Base-by-base conservation (phyloP, 2,888 invertebrate genomes). In the Trichacis sp. region DNA sequence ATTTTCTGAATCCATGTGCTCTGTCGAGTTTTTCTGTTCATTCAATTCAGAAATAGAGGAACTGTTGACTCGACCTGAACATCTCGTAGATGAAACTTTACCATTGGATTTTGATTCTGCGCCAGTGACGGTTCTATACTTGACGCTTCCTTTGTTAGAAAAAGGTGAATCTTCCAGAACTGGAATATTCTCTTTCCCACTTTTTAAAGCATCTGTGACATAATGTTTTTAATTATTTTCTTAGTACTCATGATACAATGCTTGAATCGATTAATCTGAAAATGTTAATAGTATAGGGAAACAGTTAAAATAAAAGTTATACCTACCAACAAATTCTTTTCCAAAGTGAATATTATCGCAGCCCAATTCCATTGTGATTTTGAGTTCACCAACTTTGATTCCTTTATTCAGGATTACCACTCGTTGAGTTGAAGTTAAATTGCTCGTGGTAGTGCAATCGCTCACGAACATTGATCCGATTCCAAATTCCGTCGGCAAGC, bases 331-430 rank as follows among this genome's bases (percentile, higher is more conserved):
- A 73, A 86, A 86, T 69, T 87, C 85, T 73, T 84, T 85, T 36
- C 87, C 87, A 77, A 87, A 88, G 73, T 87, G 85, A 47, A 85
- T 74, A 70, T 80, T 79, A 67, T 86, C 86, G 70, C 85, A 85
- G 4, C 87, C 87, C 52, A 88, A 79, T 72, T 87, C 86, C 24
- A 85, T 70, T 2, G 83, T 81, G 4, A 87, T 79, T 76, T 84
- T 86, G 18, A 88, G 72, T 47, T 80, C 83, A 1, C 87, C 87
- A 45, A 86, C 81, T 66, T 86, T 85, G 3, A 83, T 81, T 36
- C 83, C 83, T 70, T 85, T 85, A 66, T 84, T 83, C 14, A 80
- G 69, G 40, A 88, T 75, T 8, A 78, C 74, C 38, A 87, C 69
- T 54, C 84, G 82, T 68, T 85, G 85, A 20, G 78, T 79, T 45